Evolutionary conservation across 2,888 invertebrate species (phyloP).

Genomic region (Callosobruchus maculatus): DNA sequence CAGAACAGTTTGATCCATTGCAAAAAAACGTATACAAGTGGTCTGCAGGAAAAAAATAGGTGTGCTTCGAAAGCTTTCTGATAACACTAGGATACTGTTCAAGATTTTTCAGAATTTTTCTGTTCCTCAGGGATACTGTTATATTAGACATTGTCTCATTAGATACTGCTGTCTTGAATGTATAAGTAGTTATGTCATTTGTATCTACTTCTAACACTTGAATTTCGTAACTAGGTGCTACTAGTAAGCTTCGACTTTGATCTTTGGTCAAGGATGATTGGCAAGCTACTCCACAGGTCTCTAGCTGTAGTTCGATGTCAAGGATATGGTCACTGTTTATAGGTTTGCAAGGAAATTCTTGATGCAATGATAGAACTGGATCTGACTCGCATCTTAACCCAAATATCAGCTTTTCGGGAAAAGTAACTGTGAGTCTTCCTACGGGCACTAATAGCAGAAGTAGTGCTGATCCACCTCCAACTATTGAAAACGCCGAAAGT

Average conservation of each 20-base stretch:
- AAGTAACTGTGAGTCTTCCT: constrained; percentile 63
- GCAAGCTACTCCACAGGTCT: constrained; percentile 61
- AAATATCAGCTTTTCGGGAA: constrained; percentile 60
- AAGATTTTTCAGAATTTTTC: constrained; percentile 56
- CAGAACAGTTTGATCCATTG: constrained; percentile 23
- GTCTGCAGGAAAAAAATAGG: constrained; percentile 62
- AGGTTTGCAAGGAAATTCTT: constrained; percentile 53
- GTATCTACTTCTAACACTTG: constrained; percentile 48
- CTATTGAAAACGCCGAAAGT: constrained; percentile 62
- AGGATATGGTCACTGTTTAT: constrained; percentile 34
- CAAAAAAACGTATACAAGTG: constrained; percentile 50
- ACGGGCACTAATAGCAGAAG: constrained; percentile 68
- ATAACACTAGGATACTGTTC: constrained; percentile 57
- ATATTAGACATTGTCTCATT: constrained; percentile 25
- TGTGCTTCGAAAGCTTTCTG: constrained; percentile 53
- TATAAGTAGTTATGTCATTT: constrained; percentile 44
- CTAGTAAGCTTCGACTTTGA: constrained; percentile 50
- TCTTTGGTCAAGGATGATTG: constrained; percentile 49
- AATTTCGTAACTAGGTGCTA: constrained; percentile 56
- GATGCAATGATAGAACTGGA: constrained; percentile 45
- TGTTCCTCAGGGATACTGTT: constrained; percentile 49
- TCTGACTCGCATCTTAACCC: constrained; percentile 53
- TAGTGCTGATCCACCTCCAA: constrained; percentile 65
- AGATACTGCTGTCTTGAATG: constrained; percentile 40
- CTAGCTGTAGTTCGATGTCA: constrained; percentile 51